Evolutionary conservation across 2,113 vertebrate species (phyloP).

Genomic region (Mellivora capensis): DNA sequence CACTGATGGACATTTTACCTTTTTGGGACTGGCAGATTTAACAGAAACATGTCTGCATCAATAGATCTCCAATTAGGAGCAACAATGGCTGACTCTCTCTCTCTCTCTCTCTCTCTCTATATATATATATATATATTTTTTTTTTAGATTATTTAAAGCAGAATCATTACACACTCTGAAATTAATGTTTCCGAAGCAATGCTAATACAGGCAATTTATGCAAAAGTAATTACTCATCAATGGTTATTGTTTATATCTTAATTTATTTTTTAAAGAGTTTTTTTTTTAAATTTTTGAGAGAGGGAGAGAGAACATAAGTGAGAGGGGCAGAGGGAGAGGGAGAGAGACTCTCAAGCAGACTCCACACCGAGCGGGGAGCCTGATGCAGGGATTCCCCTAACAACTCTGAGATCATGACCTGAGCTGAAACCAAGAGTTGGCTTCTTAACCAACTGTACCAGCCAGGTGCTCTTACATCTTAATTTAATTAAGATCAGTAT

Average conservation of each 20-base stretch:
- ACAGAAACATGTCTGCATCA: slow-evolving; percentile 13
- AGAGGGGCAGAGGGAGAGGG: not conserved
- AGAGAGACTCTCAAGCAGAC: not conserved
- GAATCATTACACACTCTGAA: slow-evolving; percentile 46
- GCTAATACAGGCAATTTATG: slow-evolving; percentile 44
- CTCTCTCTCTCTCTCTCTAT: too few relatives aligned
- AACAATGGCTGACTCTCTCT: slow-evolving; percentile 64
- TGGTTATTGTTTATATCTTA: not conserved
- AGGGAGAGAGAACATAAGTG: not conserved
- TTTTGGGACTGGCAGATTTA: slow-evolving; percentile 15
- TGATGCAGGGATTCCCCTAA: not conserved
- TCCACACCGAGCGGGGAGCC: not conserved
- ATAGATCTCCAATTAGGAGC: slow-evolving; percentile 65
- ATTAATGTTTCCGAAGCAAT: slow-evolving; percentile 77
- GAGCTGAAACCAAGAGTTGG: not conserved
- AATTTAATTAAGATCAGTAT: not conserved
- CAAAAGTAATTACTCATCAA: slow-evolving; percentile 52
- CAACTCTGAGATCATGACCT: not conserved
- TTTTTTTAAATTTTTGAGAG: not conserved
- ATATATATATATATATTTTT: slow-evolving; percentile 51
- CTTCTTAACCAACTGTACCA: not conserved
- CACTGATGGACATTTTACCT: not conserved
- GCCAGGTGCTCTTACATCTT: not conserved
- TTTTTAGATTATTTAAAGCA: slow-evolving; percentile 51
- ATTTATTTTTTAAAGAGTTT: slow-evolving; percentile 45